A percentile compares a stretch with the other conserved stretches of the same genome.
These are phyloP conservation scores for Fukomys damarensis DNA, from an alignment of 2,113 vertebrate genomes.

Conservation along the genomic window DNA sequence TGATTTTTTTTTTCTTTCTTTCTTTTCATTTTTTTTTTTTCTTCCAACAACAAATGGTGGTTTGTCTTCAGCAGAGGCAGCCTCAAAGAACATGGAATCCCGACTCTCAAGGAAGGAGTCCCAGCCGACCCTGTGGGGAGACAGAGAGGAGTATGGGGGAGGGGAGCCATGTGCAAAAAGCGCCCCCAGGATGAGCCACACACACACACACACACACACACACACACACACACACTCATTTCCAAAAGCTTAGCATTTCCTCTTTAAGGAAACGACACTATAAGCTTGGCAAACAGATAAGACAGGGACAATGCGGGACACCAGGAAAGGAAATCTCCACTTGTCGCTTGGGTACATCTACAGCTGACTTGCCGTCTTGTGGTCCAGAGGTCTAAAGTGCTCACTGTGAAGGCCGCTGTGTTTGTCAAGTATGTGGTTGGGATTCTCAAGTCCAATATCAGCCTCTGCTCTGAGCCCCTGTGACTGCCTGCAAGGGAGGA, in stretches of 20 bases:
- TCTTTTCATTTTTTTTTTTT: background rate
- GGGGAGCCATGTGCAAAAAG: background rate
- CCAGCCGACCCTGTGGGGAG: background rate
- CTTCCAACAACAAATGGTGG: slow-evolving; percentile 47
- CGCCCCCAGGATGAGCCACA: too few relatives aligned
- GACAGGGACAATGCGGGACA: background rate
- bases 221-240: background rate
- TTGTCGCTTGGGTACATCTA: background rate
- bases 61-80: slow-evolving; percentile 66
- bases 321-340: background rate
- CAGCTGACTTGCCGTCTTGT: background rate
- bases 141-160: background rate
- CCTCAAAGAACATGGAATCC: slow-evolving; percentile 51
- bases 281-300: slow-evolving; percentile 9
- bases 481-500: background rate
- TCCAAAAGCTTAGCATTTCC: slow-evolving; percentile 4
- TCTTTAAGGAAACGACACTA: background rate
- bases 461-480: background rate
- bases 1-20: background rate
- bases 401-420: background rate
- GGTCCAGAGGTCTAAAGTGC: background rate
- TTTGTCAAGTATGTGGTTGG: background rate
- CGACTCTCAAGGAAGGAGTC: background rate
- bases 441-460: background rate
- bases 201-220: background rate